These are phyloP conservation scores for Dryococelus australis DNA, from an alignment of 2,888 invertebrate genomes.

Conservation along the genomic window DNA sequence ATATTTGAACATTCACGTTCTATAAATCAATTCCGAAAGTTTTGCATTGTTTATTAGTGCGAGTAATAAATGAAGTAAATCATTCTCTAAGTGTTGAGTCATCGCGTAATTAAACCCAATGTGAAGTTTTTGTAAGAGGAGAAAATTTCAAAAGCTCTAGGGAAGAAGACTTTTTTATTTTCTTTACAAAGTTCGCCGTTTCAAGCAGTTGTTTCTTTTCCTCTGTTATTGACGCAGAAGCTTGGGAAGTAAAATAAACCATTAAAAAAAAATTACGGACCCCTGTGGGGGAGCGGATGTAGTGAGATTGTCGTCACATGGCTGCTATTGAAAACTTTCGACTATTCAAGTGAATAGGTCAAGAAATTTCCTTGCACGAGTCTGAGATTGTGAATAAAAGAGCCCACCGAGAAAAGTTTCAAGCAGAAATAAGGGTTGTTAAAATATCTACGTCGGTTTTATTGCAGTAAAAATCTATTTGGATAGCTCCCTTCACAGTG, in stretches of 20 bases:
- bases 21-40: too few relatives aligned
- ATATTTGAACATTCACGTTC: too few relatives aligned
- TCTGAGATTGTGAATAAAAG: not conserved
- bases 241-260: not conserved
- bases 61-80: too few relatives aligned
- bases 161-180: not conserved
- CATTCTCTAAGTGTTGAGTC: not conserved
- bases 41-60: too few relatives aligned
- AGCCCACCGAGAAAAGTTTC: not conserved
- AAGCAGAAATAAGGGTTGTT: too few relatives aligned
- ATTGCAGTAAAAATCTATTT: too few relatives aligned
- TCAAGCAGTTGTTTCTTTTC: not conserved
- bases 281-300: not conserved
- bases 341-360: not conserved
- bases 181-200: not conserved
- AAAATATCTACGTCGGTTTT: too few relatives aligned
- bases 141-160: not conserved
- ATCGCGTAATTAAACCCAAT: not conserved
- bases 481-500: too few relatives aligned
- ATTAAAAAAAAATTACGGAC: not conserved
- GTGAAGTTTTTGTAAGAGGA: not conserved
- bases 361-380: not conserved
- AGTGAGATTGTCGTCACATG: not conserved
- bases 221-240: not conserved
- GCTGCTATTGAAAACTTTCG: not conserved